phyloP scores from a whole-genome alignment of 2,113 vertebrate species.

The Podocnemis expansa region DNA sequence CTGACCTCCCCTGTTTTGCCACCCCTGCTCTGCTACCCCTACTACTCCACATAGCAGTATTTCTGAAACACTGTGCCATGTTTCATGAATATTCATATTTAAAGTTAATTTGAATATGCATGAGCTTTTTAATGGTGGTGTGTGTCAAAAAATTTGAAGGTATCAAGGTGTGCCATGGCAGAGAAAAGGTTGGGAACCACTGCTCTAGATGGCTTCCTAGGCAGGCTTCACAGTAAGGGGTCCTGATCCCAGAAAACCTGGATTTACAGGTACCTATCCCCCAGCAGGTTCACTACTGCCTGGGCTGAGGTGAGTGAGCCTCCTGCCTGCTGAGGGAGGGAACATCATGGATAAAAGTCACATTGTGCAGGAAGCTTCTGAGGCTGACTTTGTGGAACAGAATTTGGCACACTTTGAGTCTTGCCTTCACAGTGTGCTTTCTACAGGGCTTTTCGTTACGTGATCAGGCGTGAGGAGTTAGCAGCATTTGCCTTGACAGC shows the following conservation, averaged over 20 bases:
- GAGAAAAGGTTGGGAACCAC: no score
- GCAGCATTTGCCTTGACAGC: not conserved
- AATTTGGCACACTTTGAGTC: no score
- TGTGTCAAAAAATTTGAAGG: no score
- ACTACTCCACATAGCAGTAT: no score
- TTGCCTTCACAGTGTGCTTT: not conserved
- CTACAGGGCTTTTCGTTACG: not conserved
- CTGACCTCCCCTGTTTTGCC: no score
- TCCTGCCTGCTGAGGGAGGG: not conserved
- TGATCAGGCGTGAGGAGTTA: not conserved
- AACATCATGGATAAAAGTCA: slow-evolving; percentile 15
- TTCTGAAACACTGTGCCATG: no score
- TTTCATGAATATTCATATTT: no score
- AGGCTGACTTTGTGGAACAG: not conserved
- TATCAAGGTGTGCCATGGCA: no score
- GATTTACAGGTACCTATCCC: not conserved
- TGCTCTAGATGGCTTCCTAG: no score
- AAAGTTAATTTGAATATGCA: no score
- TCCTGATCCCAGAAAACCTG: not conserved
- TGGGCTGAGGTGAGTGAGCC: not conserved
- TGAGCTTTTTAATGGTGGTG: no score
- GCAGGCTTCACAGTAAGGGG: not conserved
- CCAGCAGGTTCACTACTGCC: not conserved
- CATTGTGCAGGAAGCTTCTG: not conserved
- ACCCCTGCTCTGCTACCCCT: no score